Percentiles rank a stretch among this genome's conserved stretches.
These are phyloP conservation scores for Aphis craccivora DNA, from an alignment of 1,140 invertebrate genomes.

Conservation along the genomic window DNA sequence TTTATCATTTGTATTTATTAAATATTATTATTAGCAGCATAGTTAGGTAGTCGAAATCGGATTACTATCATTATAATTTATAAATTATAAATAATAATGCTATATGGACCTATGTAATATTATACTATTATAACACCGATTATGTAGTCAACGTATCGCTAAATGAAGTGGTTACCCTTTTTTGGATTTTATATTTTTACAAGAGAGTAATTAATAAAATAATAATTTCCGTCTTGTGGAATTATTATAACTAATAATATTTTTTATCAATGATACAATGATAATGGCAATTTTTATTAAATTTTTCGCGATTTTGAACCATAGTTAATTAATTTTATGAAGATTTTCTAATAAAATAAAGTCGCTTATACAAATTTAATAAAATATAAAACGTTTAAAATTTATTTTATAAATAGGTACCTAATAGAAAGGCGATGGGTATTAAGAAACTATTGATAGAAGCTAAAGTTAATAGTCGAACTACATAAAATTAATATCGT, in stretches of 20 bases:
- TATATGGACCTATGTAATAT: background rate
- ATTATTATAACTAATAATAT: background rate
- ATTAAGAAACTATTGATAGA: background rate
- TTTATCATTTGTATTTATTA: background rate
- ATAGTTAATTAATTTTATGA: no score
- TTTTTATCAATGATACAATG: no score
- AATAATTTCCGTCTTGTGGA: background rate
- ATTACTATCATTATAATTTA: background rate
- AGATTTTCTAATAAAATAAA: background rate
- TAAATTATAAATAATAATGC: background rate
- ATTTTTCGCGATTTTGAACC: no score
- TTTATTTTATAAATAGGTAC: background rate
- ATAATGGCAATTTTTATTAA: no score
- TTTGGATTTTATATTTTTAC: background rate
- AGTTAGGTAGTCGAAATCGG: background rate
- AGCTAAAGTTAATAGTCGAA: background rate
- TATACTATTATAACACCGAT: background rate
- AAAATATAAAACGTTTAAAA: background rate
- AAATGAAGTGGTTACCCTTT: background rate
- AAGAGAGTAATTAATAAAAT: background rate
- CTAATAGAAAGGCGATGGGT: background rate
- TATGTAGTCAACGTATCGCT: background rate
- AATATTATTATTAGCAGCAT: background rate
- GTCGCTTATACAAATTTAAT: background rate
- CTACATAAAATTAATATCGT: background rate